Evolutionary conservation across 1,140 invertebrate genomes (phyloP).

Genomic region (Drosophila sproati): DNA sequence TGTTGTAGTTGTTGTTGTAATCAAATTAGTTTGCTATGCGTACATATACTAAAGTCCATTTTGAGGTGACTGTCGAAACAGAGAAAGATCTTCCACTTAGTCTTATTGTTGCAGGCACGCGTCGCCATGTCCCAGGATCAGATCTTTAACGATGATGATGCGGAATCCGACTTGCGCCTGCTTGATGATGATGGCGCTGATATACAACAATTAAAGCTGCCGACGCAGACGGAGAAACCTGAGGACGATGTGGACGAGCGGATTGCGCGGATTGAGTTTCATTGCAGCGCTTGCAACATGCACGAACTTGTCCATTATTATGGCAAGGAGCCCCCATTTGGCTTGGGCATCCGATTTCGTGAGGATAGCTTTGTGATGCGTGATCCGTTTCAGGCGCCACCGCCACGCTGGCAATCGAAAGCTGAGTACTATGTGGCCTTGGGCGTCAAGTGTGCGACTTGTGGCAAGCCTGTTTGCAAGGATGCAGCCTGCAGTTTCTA

Average conservation of each 20-base stretch:
- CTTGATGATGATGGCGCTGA: constrained; percentile 57
- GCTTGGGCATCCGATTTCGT: constrained; percentile 86
- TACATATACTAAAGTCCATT: background rate
- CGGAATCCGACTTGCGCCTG: constrained; percentile 35
- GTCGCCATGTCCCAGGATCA: constrained; percentile 1
- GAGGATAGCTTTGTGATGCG: constrained; percentile 92
- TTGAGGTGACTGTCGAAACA: background rate
- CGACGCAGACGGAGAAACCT: constrained; percentile 36
- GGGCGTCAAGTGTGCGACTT: constrained; percentile 90
- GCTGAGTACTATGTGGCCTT: constrained; percentile 89
- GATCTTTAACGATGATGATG: constrained; percentile 22
- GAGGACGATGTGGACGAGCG: constrained; percentile 61
- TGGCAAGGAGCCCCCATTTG: constrained; percentile 89
- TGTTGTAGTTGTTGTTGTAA: background rate
- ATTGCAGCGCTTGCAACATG: constrained; percentile 88
- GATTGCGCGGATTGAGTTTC: constrained; percentile 85
- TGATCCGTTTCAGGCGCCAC: constrained; percentile 91
- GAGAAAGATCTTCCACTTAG: background rate
- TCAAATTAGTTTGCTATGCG: background rate
- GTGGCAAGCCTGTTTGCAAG: constrained; percentile 89
- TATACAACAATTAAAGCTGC: constrained; percentile 42
- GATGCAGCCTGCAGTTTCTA: constrained; percentile 91
- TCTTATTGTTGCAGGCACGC: constrained; percentile 23
- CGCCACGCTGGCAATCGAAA: constrained; percentile 84
- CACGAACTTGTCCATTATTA: constrained; percentile 90